Base-by-base conservation (phyloP, 2,888 invertebrate genomes). In the Pristionchus mayeri region DNA sequence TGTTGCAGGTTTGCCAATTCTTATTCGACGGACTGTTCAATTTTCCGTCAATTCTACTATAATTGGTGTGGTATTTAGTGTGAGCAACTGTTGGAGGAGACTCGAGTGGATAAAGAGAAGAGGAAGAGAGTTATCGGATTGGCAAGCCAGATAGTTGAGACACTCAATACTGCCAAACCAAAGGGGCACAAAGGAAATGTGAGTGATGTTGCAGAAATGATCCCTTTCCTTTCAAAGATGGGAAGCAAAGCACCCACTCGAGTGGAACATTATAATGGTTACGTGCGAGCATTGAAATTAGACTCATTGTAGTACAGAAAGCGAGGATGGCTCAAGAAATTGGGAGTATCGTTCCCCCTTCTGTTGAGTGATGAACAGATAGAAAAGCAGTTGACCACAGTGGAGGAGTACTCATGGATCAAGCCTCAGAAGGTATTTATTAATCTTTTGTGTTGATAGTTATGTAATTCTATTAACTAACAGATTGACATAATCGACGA, bases 401-500 rank as follows among this genome's bases (percentile, higher is more conserved):
- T 80, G 3, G 80, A 80, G 40, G 57, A 80, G 21, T 80, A 78
- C 21, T 24, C 76, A 16, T 78, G 76, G 76, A 78, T 78, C 21
- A 50, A 48, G 24, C 76, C 76, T n/a, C 18, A 37, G 34, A 78
- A 78, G 50, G 76, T 78, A 48, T 27, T 54, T 21, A n/a, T 44
- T 21, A 24, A 18, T 24, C 13, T 71, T 11, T 30, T 18, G 9
- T 37, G 4, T 21, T 18, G 3, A 4, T 37, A 4, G 37, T 21
- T n/a, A n/a, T n/a, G n/a, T n/a, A n/a, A n/a, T n/a, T 54, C 54
- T 21, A 54, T 54, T 54, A 44, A 9, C 13, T 44, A 44, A 27
- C 27, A 82, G 81, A 82, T 82, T 40, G 60, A 63, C n/a, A 52
- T 82, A 60, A 63, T 82, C 9, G 81, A 82, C 27, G 81, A 82